Conservation (phyloP, 2,113 vertebrate species). For the Chaenocephalus aceratus region DNA sequence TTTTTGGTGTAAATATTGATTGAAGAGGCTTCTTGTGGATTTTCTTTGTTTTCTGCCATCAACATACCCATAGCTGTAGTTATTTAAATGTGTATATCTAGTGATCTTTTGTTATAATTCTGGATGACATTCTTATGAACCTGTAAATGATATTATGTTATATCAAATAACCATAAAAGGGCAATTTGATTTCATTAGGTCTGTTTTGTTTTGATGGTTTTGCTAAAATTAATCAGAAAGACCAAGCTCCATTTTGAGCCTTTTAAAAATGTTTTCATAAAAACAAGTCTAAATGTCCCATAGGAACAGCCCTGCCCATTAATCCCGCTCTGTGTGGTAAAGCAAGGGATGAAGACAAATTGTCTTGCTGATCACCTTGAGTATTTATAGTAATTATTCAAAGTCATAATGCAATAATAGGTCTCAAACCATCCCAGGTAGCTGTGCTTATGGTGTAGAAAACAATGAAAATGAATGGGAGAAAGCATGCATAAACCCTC, state of each 20-base stretch:
- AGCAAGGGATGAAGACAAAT: not conserved
- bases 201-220: constrained; percentile 6
- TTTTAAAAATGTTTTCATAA: constrained; percentile 2
- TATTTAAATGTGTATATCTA: not conserved
- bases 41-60: not conserved
- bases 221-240: constrained; percentile 16
- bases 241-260: not conserved
- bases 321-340: not conserved
- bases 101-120: not conserved
- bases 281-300: constrained; percentile 18
- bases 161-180: not conserved
- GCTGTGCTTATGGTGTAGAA: constrained; percentile 11
- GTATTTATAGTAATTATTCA: not conserved
- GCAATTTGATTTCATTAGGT: not conserved
- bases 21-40: not conserved
- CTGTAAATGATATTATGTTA: not conserved
- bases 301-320: not conserved
- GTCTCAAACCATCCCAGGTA: not conserved
- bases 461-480: not conserved
- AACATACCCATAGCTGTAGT: not conserved
- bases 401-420: not conserved
- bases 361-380: constrained; percentile 4
- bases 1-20: not conserved
- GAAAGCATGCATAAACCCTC: constrained; percentile 28
- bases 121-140: not conserved